phyloP scores from a whole-genome alignment of 2,113 vertebrate species.

The Pedionomus torquatus region DNA sequence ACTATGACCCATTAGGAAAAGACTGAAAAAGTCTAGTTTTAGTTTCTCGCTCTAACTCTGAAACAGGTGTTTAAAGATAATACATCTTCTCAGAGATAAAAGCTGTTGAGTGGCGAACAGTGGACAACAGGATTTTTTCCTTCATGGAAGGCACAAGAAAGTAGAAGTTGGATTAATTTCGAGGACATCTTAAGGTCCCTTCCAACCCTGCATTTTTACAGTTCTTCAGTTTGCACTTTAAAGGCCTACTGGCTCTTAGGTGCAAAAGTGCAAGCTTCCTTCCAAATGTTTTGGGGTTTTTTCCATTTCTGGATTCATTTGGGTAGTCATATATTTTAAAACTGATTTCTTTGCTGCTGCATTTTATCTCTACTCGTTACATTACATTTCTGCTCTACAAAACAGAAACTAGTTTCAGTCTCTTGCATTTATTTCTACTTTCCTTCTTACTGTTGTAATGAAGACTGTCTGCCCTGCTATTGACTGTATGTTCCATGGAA shows the following conservation, averaged over 20 bases:
- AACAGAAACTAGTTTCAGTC: not conserved
- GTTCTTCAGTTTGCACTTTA: not conserved
- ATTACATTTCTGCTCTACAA: not conserved
- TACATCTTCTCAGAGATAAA: not conserved
- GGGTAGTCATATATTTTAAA: not conserved
- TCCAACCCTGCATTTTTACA: not conserved
- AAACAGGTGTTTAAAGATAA: not conserved
- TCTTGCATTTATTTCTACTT: not conserved
- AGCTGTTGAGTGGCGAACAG: not conserved
- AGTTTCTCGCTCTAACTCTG: not conserved
- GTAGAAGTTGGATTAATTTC: not conserved
- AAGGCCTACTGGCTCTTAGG: not conserved
- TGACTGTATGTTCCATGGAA: rapidly evolving
- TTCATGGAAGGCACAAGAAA: not conserved
- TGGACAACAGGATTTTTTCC: not conserved
- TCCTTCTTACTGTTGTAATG: not conserved
- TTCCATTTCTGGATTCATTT: not conserved
- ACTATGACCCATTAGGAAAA: not conserved
- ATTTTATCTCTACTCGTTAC: not conserved
- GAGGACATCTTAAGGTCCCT: not conserved
- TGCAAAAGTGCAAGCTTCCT: not conserved
- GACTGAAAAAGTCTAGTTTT: not conserved
- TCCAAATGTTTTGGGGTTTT: not conserved
- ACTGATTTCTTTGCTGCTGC: not conserved
- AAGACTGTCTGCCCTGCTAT: not conserved